These are phyloP conservation scores for Bombus affinis DNA, from an alignment of 1,140 invertebrate species.

Conservation along the genomic window DNA sequence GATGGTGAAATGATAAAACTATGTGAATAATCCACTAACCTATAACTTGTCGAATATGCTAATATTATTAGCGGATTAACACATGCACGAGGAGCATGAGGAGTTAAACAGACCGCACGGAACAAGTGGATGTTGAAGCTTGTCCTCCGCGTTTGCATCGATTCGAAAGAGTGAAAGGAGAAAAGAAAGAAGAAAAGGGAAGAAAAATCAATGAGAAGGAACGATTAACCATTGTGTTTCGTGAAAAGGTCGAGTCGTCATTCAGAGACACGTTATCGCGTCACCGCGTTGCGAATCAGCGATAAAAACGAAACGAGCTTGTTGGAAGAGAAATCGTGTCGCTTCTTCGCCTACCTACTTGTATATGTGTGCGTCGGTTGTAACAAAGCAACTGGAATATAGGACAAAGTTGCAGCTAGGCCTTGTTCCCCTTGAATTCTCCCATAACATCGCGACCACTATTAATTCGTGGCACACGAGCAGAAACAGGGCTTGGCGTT, in stretches of 20 bases:
- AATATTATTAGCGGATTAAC: no score
- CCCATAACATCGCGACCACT: slow-evolving; percentile 15
- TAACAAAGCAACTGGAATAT: slow-evolving; percentile 35
- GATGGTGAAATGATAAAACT: no score
- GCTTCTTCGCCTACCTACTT: background rate
- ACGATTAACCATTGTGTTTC: background rate
- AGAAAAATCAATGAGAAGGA: background rate
- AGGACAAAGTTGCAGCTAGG: slow-evolving; percentile 29
- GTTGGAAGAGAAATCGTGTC: background rate
- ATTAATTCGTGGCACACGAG: slow-evolving; percentile 9
- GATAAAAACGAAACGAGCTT: background rate
- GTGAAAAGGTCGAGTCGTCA: background rate
- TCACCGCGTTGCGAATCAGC: background rate
- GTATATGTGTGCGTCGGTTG: background rate
- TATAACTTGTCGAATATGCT: no score
- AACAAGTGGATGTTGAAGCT: no score
- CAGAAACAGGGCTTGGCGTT: slow-evolving; percentile 15
- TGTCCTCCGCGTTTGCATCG: no score
- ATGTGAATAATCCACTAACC: no score
- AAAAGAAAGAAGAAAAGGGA: background rate
- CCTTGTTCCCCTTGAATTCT: background rate
- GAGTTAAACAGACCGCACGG: no score
- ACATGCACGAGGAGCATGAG: no score
- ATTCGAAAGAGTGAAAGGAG: no score
- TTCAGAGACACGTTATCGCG: background rate